Evolutionary conservation across 2,113 vertebrate genomes (phyloP).

Genomic region (Lamprologus tigripictilis): DNA sequence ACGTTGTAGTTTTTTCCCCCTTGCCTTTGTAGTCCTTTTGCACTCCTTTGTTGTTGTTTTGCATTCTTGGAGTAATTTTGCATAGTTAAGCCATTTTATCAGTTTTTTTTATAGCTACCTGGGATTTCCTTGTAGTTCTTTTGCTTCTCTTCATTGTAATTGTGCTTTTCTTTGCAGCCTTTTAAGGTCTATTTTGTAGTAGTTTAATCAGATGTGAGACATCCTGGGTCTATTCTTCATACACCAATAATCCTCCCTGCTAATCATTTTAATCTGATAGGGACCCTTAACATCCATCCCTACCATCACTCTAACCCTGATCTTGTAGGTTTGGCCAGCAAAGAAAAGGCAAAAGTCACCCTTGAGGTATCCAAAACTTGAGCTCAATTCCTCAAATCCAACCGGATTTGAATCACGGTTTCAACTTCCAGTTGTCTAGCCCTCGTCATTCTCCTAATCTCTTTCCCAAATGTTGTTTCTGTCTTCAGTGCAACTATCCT

Average conservation of each 20-base stretch:
- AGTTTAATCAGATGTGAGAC: neutral
- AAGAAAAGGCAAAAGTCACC: neutral
- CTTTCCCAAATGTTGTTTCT: neutral
- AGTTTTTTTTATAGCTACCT: neutral
- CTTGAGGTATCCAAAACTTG: neutral
- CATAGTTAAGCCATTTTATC: neutral
- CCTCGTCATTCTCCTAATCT: neutral
- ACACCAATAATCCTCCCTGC: neutral
- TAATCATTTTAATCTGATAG: neutral
- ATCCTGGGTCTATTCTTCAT: neutral
- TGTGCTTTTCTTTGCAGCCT: neutral
- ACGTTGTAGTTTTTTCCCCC: accelerated
- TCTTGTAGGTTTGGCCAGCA: neutral
- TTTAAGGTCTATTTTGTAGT: neutral
- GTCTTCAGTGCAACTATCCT: neutral
- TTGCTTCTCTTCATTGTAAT: neutral
- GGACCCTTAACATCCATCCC: neutral
- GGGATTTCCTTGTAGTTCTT: neutral
- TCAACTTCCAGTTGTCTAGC: neutral
- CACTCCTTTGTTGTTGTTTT: neutral
- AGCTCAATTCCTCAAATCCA: neutral
- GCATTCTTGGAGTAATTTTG: neutral
- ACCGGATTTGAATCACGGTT: neutral
- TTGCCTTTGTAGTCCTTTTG: neutral
- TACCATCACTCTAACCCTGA: neutral